phyloP scores from a whole-genome alignment of 2,888 invertebrate species.

The Hydraecia micacea region DNA sequence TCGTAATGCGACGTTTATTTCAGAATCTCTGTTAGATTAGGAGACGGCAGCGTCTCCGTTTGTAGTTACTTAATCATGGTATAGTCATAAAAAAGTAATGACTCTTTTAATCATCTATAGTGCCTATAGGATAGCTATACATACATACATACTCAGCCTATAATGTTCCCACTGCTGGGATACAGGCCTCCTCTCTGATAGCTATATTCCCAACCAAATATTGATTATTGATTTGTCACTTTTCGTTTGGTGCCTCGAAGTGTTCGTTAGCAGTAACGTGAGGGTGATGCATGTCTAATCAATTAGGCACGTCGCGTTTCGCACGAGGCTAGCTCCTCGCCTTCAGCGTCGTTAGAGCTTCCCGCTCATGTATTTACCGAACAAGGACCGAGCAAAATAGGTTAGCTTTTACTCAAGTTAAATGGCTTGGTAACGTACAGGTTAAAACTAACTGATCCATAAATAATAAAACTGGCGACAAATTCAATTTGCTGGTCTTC shows the following conservation, averaged over 20 bases:
- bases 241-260: constrained; percentile 16
- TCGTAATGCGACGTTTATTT: background rate
- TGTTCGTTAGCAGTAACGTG: constrained; percentile 39
- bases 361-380: constrained; percentile 45
- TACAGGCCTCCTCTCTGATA: too few relatives aligned
- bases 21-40: background rate
- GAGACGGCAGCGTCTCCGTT: background rate
- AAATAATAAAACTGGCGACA: constrained; percentile 19
- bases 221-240: constrained; percentile 50
- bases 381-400: constrained; percentile 33
- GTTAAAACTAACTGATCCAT: constrained; percentile 3
- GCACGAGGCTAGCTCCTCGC: constrained; percentile 53
- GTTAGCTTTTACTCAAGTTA: constrained; percentile 22
- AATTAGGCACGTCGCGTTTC: constrained; percentile 60
- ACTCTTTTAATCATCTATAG: constrained; percentile 10
- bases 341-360: constrained; percentile 43
- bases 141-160: too few relatives aligned
- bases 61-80: background rate
- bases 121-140: too few relatives aligned
- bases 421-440: constrained; percentile 3
- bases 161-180: too few relatives aligned
- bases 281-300: constrained; percentile 63
- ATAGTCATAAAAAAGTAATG: constrained; percentile 16
- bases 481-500: background rate
- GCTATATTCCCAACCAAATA: constrained; percentile 14